Evolutionary conservation across 1,140 invertebrate species (phyloP).

Genomic region (Scaptomyza montana): DNA sequence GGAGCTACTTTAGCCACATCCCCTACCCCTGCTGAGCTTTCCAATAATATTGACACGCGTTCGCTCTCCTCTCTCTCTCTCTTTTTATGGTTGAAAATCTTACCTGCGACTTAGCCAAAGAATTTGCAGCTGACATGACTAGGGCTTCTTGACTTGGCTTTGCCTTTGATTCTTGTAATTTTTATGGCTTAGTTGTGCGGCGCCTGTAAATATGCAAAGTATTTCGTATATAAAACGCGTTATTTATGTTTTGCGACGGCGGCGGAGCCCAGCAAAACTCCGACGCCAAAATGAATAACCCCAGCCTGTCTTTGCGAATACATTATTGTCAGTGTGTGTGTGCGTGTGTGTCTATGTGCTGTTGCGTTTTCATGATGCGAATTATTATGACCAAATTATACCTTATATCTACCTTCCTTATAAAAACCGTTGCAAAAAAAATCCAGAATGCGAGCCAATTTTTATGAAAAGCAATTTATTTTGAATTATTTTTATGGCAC

Average conservation of each 20-base stretch:
- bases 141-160: slow-evolving; percentile 50
- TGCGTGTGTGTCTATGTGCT: slow-evolving; percentile 15
- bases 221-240: slow-evolving; percentile 66
- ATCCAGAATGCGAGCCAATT: slow-evolving; percentile 57
- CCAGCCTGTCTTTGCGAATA: slow-evolving; percentile 33
- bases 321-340: not conserved
- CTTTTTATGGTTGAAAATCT: slow-evolving; percentile 45
- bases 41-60: slow-evolving; percentile 60
- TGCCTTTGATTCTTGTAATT: slow-evolving; percentile 58
- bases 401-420: slow-evolving; percentile 69
- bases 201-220: slow-evolving; percentile 73
- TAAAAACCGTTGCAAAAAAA: slow-evolving; percentile 69
- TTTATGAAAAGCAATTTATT: slow-evolving; percentile 83
- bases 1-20: not conserved
- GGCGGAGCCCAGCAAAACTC: slow-evolving; percentile 19
- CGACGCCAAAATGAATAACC: slow-evolving; percentile 71
- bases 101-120: slow-evolving; percentile 63
- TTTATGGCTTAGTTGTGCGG: slow-evolving; percentile 71
- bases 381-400: slow-evolving; percentile 83
- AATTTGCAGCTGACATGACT: slow-evolving; percentile 73
- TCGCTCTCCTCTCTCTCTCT: slow-evolving; percentile 50
- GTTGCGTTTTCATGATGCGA: slow-evolving; percentile 70
- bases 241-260: slow-evolving; percentile 69
- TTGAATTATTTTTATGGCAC: slow-evolving; percentile 83
- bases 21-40: slow-evolving; percentile 1